Evolutionary conservation across 2,113 vertebrate species (phyloP).

Genomic region (Shinisaurus crocodilurus): DNA sequence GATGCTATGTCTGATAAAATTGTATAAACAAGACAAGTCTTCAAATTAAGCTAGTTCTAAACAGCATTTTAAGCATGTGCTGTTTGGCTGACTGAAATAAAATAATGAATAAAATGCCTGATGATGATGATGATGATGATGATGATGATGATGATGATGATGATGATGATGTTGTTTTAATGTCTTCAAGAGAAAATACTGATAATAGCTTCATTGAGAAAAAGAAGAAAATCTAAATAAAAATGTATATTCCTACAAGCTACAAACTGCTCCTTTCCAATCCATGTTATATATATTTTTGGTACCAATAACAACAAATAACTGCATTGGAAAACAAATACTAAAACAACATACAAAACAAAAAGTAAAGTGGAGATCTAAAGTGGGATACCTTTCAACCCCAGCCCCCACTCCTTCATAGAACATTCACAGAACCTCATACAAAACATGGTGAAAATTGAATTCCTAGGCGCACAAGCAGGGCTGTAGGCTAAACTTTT

Average conservation of each 20-base stretch:
- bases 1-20: conserved; percentile 35
- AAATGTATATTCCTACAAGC: not conserved
- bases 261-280: conserved; percentile 8
- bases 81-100: not conserved
- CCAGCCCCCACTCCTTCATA: not conserved
- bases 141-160: conserved; percentile 24
- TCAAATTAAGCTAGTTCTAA: conserved; percentile 27
- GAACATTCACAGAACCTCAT: not conserved
- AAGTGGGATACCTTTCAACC: not conserved
- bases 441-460: conserved; percentile 20
- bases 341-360: not conserved
- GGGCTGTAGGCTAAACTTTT: conserved; percentile 12
- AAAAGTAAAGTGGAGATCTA: not conserved
- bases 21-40: conserved; percentile 19
- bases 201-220: not conserved
- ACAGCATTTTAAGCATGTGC: conserved; percentile 45
- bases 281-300: not conserved
- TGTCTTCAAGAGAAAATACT: not conserved
- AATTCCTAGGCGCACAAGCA: not conserved
- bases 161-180: conserved; percentile 22
- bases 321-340: not conserved
- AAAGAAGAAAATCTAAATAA: not conserved
- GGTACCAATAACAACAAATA: not conserved
- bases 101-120: not conserved
- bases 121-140: not conserved